phyloP scores from a whole-genome alignment of 2,888 invertebrate genomes.

The Calliopum simillimum region DNA sequence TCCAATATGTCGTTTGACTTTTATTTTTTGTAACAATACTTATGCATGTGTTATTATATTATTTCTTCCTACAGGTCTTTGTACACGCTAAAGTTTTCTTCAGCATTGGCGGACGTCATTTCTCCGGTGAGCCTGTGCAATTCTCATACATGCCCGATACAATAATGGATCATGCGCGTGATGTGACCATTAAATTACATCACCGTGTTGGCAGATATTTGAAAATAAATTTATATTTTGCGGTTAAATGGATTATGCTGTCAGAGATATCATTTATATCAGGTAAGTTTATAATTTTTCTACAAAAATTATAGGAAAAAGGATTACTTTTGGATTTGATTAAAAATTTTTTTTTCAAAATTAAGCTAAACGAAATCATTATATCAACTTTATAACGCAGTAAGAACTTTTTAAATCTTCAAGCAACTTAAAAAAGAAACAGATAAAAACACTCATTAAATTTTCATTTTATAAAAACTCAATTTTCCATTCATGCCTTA shows the following conservation, averaged over 20 bases:
- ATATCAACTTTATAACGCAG: too few species aligned
- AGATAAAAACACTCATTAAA: too few species aligned
- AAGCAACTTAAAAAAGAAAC: too few species aligned
- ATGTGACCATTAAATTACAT: slow-evolving; percentile 83
- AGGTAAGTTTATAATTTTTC: slow-evolving; percentile 69
- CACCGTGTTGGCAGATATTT: slow-evolving; percentile 80
- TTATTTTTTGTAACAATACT: too few species aligned
- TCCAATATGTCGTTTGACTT: too few species aligned
- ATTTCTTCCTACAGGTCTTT: slow-evolving; percentile 73
- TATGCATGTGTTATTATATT: too few species aligned
- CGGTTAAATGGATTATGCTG: slow-evolving; percentile 85
- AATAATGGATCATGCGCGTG: slow-evolving; percentile 80
- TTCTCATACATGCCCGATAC: slow-evolving; percentile 82
- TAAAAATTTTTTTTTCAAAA: slow-evolving; percentile 37
- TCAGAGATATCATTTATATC: slow-evolving; percentile 88
- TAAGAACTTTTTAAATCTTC: too few species aligned
- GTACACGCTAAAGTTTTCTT: slow-evolving; percentile 81
- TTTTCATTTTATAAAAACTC: too few species aligned
- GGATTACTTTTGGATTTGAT: slow-evolving; percentile 21
- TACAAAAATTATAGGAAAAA: slow-evolving; percentile 30
- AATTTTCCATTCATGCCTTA: too few species aligned
- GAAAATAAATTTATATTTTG: slow-evolving; percentile 82
- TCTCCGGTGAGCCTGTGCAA: slow-evolving; percentile 78
- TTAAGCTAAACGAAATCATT: too few species aligned
- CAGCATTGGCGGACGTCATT: slow-evolving; percentile 78